Conservation (phyloP, 1,140 invertebrate genomes). For the Lanistes nyassanus region DNA sequence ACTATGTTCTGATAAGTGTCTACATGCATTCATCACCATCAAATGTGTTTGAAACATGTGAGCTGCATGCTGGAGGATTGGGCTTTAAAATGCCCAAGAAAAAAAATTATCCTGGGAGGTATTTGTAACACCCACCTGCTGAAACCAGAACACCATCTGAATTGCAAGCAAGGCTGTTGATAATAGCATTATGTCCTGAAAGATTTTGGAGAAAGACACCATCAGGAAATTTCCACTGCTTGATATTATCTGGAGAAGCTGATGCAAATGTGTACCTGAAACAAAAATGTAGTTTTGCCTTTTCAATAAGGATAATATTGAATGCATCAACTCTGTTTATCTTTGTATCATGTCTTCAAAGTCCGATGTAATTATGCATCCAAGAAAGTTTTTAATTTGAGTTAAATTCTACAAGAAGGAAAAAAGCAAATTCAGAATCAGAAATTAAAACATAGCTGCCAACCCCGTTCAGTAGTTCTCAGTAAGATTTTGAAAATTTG, state of each 20-base stretch:
- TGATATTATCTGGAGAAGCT: conserved; percentile 98
- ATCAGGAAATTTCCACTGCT: conserved; percentile 99
- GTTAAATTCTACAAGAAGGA: background rate
- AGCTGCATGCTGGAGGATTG: no score
- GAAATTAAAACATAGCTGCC: no score
- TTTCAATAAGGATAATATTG: no score
- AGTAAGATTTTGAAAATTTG: no score
- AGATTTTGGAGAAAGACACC: conserved; percentile 98
- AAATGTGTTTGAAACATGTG: no score
- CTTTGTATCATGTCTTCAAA: no score
- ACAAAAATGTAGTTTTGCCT: background rate
- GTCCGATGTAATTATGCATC: no score
- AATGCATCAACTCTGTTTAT: no score
- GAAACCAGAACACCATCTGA: conserved; percentile 94
- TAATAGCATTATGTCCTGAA: conserved; percentile 96
- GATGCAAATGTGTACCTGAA: conserved; percentile 93
- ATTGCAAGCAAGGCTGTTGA: conserved; percentile 96
- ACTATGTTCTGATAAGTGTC: no score
- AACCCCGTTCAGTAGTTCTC: no score
- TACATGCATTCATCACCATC: no score
- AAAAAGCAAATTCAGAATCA: conserved; percentile 5
- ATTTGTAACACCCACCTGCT: conserved; percentile 74
- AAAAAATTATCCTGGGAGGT: background rate
- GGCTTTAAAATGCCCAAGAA: background rate
- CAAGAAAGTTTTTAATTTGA: no score